Base-by-base conservation (phyloP, 2,113 vertebrate species). In the Lichenostomus cassidix region DNA sequence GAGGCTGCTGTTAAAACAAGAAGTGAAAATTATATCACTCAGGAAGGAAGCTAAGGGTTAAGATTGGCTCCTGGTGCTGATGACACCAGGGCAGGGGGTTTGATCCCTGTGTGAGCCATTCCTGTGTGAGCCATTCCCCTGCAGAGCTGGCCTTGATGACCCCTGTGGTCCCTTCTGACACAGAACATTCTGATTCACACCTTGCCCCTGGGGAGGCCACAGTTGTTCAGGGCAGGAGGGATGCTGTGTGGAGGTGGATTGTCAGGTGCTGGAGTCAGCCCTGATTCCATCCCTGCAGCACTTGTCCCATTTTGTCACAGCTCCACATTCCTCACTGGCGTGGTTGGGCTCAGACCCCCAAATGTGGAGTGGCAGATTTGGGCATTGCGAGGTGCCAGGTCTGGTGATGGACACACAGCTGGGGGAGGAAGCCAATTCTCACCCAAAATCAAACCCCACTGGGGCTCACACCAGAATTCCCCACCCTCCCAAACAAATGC, bases 21-120 rank as follows among this genome's bases (percentile, higher is more conserved):
- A 98, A 98, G 98, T 98, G 98, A 98, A 98, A 98, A 97, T 96
- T 97, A 91, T 94, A 98, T 97, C 95, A 94, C 92, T 97, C 97
- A 98, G 98, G 97, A 98, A 98, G 97, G 98, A 98, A 98, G 95
- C 85, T 97, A 96, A 92, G 95, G 96, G 87, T 89, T 97, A 37
- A 44, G 31, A 31, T 22, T 35, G 44, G 37, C 52, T 31, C 31
- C 5, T 24, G 24, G 50, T 35, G 25, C 16, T 76, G 44, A 8
- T 31, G 37, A 31, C 62, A 35, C 21, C 25, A 50, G 21, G 17
- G 55, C 31, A 24, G 24, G 6, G 35, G 5, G 25, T 31, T 50
- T 59, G 35, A 42, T 42, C 17, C 11, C 44, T 31, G 31, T 35
- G 2, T 11, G 62, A 9, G 24, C 44, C 3, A 49, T n/a, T 41